Base-by-base conservation (phyloP, 1,140 invertebrate species). In the Spodoptera frugiperda region DNA sequence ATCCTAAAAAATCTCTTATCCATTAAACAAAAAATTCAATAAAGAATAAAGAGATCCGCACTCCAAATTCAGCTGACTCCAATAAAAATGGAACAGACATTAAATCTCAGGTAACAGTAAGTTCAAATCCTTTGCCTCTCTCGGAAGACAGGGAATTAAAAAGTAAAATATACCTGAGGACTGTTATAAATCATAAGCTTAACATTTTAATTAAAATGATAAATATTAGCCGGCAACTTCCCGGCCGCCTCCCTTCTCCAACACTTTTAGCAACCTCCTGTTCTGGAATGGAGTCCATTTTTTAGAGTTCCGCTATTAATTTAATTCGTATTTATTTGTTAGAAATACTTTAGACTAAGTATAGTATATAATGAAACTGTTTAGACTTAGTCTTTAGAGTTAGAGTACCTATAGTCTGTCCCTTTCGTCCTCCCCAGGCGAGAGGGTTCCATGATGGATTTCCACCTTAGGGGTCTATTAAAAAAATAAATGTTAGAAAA, bases 161-260 rank as follows among this genome's bases (percentile, higher is more conserved):
- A 72, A 72, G 70, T 57, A 72, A 72, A 72, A 72, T 55, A 72
- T 72, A 72, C 70, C 70, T 72, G 70, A 8, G 39, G 59, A 55
- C 39, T 33, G 53, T 51, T 53, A 72, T 72, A 48, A 72, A 72
- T 72, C 70, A 72, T 55, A 59, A 59, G 33, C 70, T 73, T 73
- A 73, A 61, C 15, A 19, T 73, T 73, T 73, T 73, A 73, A 73
- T 73, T 73, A 73, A 73, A 73, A 73, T 61, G 55, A 61, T 73
- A 73, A 73, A 72, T 72, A 72, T 72, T 59, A 30, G 70, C 39
- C 70, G 11, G 33, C 19, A 25, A 67, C 19, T 67, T 67, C 70
- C 8, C 70, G 53, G 59, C 63, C 15, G 15, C 30, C 17, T n/a
- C n/a, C 44, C 61, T 65, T 65, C 44, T n/a, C 15, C 15, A 65